Percentiles rank a stretch among this genome's conserved stretches.
These are phyloP conservation scores for Ursus arctos DNA, from an alignment of 2,113 vertebrate species.

Conservation along the genomic window DNA sequence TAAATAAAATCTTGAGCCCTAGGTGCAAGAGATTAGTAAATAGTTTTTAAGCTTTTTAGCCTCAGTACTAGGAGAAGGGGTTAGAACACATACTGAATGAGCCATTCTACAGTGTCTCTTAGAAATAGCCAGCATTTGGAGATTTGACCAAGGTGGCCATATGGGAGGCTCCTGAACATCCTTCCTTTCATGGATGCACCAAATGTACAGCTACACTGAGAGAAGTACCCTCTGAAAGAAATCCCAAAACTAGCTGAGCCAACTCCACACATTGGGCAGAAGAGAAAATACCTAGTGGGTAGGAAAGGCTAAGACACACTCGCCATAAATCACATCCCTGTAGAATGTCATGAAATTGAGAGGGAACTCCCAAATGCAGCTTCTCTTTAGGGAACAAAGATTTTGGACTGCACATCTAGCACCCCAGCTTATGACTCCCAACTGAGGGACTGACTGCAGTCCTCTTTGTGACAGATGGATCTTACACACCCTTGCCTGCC, in stretches of 20 bases:
- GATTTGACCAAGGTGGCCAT: not conserved
- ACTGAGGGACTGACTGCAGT: not conserved
- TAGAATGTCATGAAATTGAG: not conserved
- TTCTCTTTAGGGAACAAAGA: not conserved
- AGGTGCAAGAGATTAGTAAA: not conserved
- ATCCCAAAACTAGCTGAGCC: not conserved
- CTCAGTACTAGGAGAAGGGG: not conserved
- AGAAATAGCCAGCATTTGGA: not conserved
- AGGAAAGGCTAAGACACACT: not conserved
- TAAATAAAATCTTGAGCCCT: not conserved
- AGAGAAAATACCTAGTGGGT: not conserved
- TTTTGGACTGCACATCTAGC: not conserved
- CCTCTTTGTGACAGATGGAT: not conserved
- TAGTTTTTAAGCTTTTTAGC: conserved; percentile 10
- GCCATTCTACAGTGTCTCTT: not conserved
- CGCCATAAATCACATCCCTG: not conserved
- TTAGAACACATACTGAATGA: not conserved
- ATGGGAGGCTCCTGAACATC: not conserved
- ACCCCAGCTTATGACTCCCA: not conserved
- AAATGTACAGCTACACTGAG: not conserved
- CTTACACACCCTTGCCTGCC: not conserved
- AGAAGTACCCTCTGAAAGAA: not conserved
- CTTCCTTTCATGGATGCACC: not conserved
- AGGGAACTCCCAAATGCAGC: not conserved
- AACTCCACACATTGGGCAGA: not conserved